Percentiles rank a stretch among this genome's conserved stretches.
phyloP scores from a whole-genome alignment of 2,888 invertebrate genomes.

The Clepsis dumicolana region DNA sequence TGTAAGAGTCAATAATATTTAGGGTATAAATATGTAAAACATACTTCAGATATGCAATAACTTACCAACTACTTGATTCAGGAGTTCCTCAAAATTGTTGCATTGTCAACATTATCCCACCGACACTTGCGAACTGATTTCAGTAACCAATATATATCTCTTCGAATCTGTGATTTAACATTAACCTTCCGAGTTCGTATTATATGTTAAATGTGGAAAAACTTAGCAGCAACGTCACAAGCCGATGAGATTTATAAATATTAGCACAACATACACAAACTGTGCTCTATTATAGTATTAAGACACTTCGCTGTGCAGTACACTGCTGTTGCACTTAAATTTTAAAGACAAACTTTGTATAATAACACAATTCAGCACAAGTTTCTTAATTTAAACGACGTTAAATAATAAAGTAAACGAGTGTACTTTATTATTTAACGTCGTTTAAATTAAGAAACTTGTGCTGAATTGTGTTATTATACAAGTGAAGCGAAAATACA shows the following conservation, averaged over 20 bases:
- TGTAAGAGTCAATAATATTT: not conserved
- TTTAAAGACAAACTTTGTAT: slow-evolving; percentile 3
- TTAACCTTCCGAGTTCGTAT: not conserved
- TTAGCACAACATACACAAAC: slow-evolving; percentile 39
- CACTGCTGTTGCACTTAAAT: not conserved
- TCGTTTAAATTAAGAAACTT: slow-evolving; percentile 22
- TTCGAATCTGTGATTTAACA: not conserved
- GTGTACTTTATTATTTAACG: slow-evolving; percentile 35
- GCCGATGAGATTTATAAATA: slow-evolving; percentile 27
- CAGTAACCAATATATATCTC: not conserved
- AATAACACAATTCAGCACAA: no score
- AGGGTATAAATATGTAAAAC: not conserved
- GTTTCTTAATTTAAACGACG: no score
- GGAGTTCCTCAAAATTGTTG: not conserved
- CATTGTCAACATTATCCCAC: not conserved
- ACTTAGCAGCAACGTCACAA: slow-evolving; percentile 2
- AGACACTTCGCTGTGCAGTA: not conserved
- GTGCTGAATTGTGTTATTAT: slow-evolving; percentile 21
- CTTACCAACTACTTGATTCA: not conserved
- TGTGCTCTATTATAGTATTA: slow-evolving; percentile 11
- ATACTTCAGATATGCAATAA: not conserved
- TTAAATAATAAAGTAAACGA: no score
- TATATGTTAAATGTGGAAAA: slow-evolving; percentile 6
- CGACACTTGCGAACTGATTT: not conserved
- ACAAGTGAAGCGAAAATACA: slow-evolving; percentile 24